These are phyloP conservation scores for Rapana venosa DNA, from an alignment of 2,888 invertebrate species.

Conservation along the genomic window DNA sequence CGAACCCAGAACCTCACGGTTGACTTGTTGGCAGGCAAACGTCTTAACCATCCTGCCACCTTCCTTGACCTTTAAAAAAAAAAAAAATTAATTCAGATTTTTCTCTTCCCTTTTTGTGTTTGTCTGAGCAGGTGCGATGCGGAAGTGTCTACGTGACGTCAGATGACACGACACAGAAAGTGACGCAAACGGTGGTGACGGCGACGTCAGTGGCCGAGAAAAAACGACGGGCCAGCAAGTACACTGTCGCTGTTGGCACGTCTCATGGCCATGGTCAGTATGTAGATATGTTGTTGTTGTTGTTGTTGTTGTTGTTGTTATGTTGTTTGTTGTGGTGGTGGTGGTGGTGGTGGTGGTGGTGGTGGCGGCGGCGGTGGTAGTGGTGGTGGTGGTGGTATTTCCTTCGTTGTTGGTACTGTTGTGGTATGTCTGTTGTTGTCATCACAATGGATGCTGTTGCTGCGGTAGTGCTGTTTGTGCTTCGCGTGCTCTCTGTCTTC, in stretches of 20 bases:
- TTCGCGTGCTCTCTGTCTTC: background rate
- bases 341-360: background rate
- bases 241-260: slow-evolving; percentile 52
- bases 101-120: background rate
- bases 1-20: background rate
- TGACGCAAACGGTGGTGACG: slow-evolving; percentile 48
- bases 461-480: background rate
- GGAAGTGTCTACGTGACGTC: slow-evolving; percentile 50
- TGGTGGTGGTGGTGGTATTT: background rate
- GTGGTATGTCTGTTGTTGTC: background rate
- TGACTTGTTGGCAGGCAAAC: background rate
- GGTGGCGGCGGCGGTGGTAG: background rate
- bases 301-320: background rate
- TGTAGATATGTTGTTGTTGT: background rate
- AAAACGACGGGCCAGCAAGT: slow-evolving; percentile 47
- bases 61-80: background rate
- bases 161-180: slow-evolving; percentile 47
- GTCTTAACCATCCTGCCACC: background rate
- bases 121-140: slow-evolving; percentile 49
- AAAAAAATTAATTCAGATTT: background rate
- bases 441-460: background rate
- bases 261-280: slow-evolving; percentile 52
- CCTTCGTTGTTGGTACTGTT: background rate
- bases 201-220: slow-evolving; percentile 49
- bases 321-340: background rate